Conservation (phyloP, 2,888 invertebrate species). For the Tanytarsus gracilentus region DNA sequence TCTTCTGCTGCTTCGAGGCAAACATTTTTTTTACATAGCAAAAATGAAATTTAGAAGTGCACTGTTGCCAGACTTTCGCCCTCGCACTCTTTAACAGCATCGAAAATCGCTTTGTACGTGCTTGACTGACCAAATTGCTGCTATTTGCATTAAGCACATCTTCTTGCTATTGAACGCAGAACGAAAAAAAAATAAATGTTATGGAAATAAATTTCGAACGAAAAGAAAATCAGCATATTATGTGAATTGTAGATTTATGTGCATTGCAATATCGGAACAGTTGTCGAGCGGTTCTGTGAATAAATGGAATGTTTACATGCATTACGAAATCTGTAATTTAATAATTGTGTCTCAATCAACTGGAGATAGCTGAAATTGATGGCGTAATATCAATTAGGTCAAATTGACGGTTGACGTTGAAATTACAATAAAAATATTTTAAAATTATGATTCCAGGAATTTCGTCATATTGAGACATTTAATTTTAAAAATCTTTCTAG, state of each 20-base stretch:
- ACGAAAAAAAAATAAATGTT: neutral
- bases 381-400: no score
- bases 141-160: slow-evolving; percentile 13
- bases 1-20: no score
- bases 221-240: slow-evolving; percentile 1
- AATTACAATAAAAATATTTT: no score
- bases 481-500: no score
- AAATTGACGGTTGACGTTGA: no score
- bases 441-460: no score
- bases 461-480: no score
- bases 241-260: slow-evolving; percentile 21
- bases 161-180: neutral
- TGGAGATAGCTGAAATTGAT: no score
- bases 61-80: neutral
- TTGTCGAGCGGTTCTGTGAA: no score
- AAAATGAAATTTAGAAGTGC: neutral
- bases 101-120: slow-evolving; percentile 1
- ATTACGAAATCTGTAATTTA: neutral
- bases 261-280: slow-evolving; percentile 17
- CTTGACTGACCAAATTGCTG: slow-evolving; percentile 14
- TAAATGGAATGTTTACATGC: slow-evolving; percentile 10
- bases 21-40: neutral
- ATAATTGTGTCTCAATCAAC: neutral
- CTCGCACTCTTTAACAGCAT: neutral
- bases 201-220: neutral